These are phyloP conservation scores for Clarias macrocephalus DNA, from an alignment of 2,113 vertebrate species.

Conservation along the genomic window DNA sequence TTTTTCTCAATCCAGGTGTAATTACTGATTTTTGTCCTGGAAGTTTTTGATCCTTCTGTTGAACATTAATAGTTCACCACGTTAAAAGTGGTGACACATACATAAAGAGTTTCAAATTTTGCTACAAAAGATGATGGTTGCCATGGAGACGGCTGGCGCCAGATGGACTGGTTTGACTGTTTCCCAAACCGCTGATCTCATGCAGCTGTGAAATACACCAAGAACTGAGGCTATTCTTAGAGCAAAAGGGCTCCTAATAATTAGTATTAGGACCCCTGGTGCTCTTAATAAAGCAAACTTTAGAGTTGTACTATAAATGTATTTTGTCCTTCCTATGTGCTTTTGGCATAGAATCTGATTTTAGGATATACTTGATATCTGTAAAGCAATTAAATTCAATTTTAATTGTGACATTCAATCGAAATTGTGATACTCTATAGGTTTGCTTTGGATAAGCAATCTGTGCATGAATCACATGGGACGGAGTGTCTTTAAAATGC, in stretches of 20 bases:
- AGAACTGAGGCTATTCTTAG: background rate
- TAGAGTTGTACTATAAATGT: background rate
- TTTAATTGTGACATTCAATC: too few species aligned
- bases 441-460: background rate
- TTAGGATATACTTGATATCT: background rate
- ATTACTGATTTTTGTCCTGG: too few species aligned
- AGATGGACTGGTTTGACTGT: background rate
- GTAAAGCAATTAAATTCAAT: background rate
- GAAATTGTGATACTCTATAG: too few species aligned
- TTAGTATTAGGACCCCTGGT: background rate
- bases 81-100: too few species aligned
- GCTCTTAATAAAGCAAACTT: background rate
- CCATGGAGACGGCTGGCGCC: background rate
- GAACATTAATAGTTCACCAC: too few species aligned
- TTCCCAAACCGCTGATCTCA: background rate
- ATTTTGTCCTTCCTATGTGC: background rate
- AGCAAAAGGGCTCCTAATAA: background rate
- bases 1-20: too few species aligned
- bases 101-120: too few species aligned
- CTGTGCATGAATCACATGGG: background rate
- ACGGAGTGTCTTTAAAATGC: background rate
- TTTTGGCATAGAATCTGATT: background rate
- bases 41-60: too few species aligned
- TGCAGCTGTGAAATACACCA: background rate
- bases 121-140: background rate